A percentile compares a stretch with the other conserved stretches of the same genome.
These are phyloP conservation scores for Apogon hyalosoma DNA, from an alignment of 2,797 vertebrate species.

Conservation along the genomic window DNA sequence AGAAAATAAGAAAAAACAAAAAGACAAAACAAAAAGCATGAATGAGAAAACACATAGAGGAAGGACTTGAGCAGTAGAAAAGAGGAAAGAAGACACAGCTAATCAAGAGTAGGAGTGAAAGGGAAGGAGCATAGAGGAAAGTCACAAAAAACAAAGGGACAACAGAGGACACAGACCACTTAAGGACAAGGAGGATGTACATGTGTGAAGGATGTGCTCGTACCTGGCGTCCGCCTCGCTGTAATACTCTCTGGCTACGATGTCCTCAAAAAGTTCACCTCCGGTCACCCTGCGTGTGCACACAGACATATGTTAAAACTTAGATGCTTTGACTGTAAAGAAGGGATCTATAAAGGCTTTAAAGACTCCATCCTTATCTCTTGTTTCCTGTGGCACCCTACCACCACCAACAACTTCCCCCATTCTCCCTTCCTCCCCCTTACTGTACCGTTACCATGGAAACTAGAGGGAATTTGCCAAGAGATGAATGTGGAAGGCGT, in stretches of 20 bases:
- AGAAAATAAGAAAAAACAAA: constrained; percentile 8
- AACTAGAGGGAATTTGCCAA: constrained; percentile 68
- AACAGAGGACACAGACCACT: constrained; percentile 39
- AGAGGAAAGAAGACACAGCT: background rate
- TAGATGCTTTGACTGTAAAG: background rate
- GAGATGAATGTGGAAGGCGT: constrained; percentile 63
- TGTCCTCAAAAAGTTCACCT: constrained; percentile 97
- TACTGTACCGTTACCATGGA: constrained; percentile 72
- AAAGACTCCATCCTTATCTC: constrained; percentile 9
- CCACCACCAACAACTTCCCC: background rate
- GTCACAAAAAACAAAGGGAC: background rate
- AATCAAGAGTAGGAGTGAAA: background rate
- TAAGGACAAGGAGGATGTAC: constrained; percentile 31
- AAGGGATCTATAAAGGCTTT: background rate
- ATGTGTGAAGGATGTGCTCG: constrained; percentile 45
- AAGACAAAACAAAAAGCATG: background rate
- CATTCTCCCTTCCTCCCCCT: constrained; percentile 8
- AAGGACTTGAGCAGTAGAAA: constrained; percentile 13
- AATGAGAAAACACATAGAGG: background rate
- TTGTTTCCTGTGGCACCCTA: constrained; percentile 14
- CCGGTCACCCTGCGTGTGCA: constrained; percentile 90
- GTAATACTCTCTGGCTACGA: constrained; percentile 98
- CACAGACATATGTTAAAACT: constrained; percentile 13
- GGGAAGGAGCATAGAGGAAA: constrained; percentile 12
- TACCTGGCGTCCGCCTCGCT: constrained; percentile 99